Evolutionary conservation across 2,888 invertebrate species (phyloP).

Genomic region (Nomada flava): DNA sequence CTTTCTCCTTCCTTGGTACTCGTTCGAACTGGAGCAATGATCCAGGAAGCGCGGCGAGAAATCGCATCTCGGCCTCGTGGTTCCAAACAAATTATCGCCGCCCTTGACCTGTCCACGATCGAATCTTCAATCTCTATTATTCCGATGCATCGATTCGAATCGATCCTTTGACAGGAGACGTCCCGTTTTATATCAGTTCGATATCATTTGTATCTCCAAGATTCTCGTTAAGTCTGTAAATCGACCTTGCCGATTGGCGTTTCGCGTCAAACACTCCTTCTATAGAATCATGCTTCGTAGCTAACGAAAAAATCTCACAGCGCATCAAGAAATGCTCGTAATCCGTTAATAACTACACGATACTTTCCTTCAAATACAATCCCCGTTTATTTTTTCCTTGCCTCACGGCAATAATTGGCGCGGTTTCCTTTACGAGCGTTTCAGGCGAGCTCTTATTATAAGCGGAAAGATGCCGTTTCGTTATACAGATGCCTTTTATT

Average conservation of each 20-base stretch:
- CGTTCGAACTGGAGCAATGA: not conserved
- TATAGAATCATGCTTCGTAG: not conserved
- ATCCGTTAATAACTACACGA: not conserved
- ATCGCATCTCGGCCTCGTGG: slow-evolving; percentile 31
- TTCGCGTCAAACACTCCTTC: not conserved
- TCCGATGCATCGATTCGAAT: not conserved
- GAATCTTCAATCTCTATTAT: slow-evolving; percentile 27
- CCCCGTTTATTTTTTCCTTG: slow-evolving; percentile 10
- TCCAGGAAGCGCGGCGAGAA: slow-evolving; percentile 23
- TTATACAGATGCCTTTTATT: slow-evolving; percentile 42
- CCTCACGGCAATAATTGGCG: slow-evolving; percentile 38
- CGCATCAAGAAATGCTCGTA: not conserved
- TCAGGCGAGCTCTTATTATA: slow-evolving; percentile 36
- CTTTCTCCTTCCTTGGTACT: slow-evolving; percentile 37
- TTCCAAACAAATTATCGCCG: slow-evolving; percentile 21
- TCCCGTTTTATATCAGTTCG: not conserved
- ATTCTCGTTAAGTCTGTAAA: not conserved
- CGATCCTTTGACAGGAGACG: not conserved
- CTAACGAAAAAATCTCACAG: no score
- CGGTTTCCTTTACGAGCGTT: slow-evolving; percentile 25
- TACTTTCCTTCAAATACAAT: not conserved
- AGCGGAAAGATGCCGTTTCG: slow-evolving; percentile 50
- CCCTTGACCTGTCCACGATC: slow-evolving; percentile 1
- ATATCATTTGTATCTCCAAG: not conserved
- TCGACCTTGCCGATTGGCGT: not conserved